Evolutionary conservation across 2,113 vertebrate species (phyloP).

Genomic region (Muscicapa adusta): DNA sequence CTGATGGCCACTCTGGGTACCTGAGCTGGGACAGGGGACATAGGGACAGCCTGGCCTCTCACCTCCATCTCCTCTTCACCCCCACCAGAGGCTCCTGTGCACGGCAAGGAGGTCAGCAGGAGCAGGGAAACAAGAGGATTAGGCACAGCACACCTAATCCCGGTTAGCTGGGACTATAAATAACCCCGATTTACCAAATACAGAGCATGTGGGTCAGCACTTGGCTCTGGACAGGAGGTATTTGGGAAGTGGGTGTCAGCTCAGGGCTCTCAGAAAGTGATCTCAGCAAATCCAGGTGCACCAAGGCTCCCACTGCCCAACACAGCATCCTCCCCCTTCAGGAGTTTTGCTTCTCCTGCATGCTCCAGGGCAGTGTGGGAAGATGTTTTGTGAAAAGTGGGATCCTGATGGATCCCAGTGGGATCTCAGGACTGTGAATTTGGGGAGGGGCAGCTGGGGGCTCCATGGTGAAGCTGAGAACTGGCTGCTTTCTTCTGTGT

Average conservation of each 20-base stretch:
- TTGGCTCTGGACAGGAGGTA: not conserved
- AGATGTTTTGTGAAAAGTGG: not conserved
- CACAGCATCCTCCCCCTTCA: not conserved
- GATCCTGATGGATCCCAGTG: not conserved
- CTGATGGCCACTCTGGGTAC: rapidly evolving
- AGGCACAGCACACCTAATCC: slow-evolving; percentile 52
- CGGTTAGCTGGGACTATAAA: not conserved
- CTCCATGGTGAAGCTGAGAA: not conserved
- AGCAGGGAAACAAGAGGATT: slow-evolving; percentile 16
- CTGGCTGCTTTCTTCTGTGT: not conserved
- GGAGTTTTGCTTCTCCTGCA: rapidly evolving
- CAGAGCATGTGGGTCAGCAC: not conserved
- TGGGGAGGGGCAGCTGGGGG: not conserved
- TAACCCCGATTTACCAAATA: slow-evolving; percentile 29
- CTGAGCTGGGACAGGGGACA: not conserved
- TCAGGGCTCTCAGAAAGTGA: not conserved
- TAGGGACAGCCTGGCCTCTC: not conserved
- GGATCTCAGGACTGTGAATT: not conserved
- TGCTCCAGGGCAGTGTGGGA: rapidly evolving
- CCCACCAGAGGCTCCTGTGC: rapidly evolving
- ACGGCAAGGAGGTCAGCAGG: slow-evolving; percentile 13
- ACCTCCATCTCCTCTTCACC: not conserved
- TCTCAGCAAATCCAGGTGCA: not conserved
- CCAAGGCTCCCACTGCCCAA: rapidly evolving
- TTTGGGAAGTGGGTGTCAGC: not conserved